These are phyloP conservation scores for Bembecia ichneumoniformis DNA, from an alignment of 2,888 invertebrate genomes.

Conservation along the genomic window DNA sequence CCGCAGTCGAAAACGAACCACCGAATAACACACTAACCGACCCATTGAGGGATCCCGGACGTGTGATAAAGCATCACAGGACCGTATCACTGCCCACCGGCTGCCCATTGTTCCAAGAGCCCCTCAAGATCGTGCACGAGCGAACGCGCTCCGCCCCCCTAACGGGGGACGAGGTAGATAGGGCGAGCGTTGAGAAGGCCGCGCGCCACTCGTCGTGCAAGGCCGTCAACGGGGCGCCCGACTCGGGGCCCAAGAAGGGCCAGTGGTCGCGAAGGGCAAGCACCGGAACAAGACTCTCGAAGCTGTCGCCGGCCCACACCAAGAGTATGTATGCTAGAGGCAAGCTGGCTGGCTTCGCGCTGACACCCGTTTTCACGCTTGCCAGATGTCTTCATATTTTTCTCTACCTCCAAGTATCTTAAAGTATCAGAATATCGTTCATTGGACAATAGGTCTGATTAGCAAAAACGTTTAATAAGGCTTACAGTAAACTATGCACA, in stretches of 20 bases:
- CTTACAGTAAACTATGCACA: no score
- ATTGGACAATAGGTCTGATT: neutral
- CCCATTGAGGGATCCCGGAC: conserved; percentile 35
- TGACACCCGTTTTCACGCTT: neutral
- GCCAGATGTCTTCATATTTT: neutral
- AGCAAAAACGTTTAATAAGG: neutral
- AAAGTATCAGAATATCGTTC: no score
- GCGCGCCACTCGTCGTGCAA: conserved; percentile 45
- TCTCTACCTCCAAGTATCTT: neutral
- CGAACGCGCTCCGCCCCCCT: conserved; percentile 80
- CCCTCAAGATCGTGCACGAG: conserved; percentile 69
- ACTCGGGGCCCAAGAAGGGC: conserved; percentile 26
- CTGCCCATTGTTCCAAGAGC: conserved; percentile 45
- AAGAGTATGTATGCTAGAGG: conserved; percentile 58
- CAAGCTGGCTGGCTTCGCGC: neutral
- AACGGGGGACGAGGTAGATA: conserved; percentile 65
- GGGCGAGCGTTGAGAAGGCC: conserved; percentile 40
- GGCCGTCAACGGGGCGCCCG: conserved; percentile 47
- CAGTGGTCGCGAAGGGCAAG: conserved; percentile 57
- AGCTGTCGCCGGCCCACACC: conserved; percentile 59
- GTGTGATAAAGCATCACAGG: conserved; percentile 51
- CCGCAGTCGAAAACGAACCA: conserved; percentile 58
- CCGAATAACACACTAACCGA: conserved; percentile 62
- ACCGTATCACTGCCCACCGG: conserved; percentile 57
- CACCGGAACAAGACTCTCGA: conserved; percentile 56